Percentiles rank a stretch among this genome's conserved stretches.
These are phyloP conservation scores for Drosophila biarmipes DNA, from an alignment of 1,140 invertebrate genomes.

Conservation along the genomic window DNA sequence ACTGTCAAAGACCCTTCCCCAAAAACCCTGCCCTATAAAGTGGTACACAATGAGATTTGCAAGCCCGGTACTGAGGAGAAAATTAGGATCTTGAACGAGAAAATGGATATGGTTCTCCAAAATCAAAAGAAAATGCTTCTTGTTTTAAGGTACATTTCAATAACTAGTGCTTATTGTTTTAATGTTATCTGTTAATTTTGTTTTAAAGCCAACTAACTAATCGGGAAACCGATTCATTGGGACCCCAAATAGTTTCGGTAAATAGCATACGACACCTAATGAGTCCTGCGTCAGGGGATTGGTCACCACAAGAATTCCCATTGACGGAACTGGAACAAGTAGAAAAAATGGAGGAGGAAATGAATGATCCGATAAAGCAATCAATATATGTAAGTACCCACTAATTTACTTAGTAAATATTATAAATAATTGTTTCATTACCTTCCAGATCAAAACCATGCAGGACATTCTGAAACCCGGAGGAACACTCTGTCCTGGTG, in stretches of 20 bases:
- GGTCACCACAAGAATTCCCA: conserved; percentile 27
- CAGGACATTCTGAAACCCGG: conserved; percentile 25
- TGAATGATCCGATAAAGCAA: conserved; percentile 21
- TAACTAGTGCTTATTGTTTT: not conserved
- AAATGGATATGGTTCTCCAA: conserved; percentile 34
- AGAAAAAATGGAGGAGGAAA: conserved; percentile 28
- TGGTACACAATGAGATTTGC: not conserved
- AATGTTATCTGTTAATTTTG: no score
- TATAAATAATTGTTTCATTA: not conserved
- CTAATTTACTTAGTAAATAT: not conserved
- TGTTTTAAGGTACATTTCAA: conserved; percentile 7
- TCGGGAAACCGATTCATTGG: not conserved
- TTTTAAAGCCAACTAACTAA: conserved; percentile 3
- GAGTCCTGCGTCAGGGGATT: not conserved
- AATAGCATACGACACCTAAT: not conserved
- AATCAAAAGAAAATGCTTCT: conserved; percentile 38
- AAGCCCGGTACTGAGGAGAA: conserved; percentile 16
- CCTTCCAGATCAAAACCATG: conserved; percentile 17
- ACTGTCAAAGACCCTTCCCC: not conserved
- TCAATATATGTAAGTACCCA: conserved; percentile 11
- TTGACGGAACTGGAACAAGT: conserved; percentile 24
- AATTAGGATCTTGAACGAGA: conserved; percentile 27
- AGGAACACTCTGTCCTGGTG: conserved; percentile 15
- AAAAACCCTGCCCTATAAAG: not conserved
- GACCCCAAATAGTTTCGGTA: not conserved